These are phyloP conservation scores for Stylophora pistillata DNA, from an alignment of 64 coral and sea anemone species.

Conservation along the genomic window DNA sequence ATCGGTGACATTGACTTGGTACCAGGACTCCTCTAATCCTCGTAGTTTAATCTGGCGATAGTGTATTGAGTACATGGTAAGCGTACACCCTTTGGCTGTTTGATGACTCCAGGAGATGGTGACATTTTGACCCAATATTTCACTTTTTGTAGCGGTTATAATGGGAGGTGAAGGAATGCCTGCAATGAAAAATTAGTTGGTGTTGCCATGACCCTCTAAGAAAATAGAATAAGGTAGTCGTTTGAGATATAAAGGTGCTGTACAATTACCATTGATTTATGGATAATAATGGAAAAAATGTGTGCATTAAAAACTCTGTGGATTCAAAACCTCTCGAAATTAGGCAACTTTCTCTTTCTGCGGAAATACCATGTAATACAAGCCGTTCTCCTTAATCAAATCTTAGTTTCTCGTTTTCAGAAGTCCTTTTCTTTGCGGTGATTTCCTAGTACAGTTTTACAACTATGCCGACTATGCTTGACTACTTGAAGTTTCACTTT, in stretches of 20 bases:
- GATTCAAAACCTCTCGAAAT: too few species aligned
- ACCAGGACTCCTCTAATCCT: background rate
- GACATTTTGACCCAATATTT: background rate
- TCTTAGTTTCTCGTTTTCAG: too few species aligned
- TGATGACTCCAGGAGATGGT: background rate
- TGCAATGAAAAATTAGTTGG: background rate
- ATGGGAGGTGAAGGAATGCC: background rate
- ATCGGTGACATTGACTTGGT: background rate
- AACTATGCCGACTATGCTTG: too few species aligned
- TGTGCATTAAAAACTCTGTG: too few species aligned
- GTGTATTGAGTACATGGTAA: slow-evolving; percentile 16
- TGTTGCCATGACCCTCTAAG: background rate
- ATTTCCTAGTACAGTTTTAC: too few species aligned
- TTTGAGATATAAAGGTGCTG: background rate
- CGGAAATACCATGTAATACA: too few species aligned
- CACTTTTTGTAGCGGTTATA: background rate
- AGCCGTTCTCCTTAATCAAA: too few species aligned
- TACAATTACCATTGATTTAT: too few species aligned
- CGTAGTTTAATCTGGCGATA: background rate
- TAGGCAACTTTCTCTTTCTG: too few species aligned
- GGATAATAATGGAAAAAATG: too few species aligned
- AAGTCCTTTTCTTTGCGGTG: too few species aligned
- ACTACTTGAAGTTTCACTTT: too few species aligned
- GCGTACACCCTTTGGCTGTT: background rate
- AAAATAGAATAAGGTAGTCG: background rate